Conservation (phyloP, 2,888 invertebrate species). For the Lysandra coridon region DNA sequence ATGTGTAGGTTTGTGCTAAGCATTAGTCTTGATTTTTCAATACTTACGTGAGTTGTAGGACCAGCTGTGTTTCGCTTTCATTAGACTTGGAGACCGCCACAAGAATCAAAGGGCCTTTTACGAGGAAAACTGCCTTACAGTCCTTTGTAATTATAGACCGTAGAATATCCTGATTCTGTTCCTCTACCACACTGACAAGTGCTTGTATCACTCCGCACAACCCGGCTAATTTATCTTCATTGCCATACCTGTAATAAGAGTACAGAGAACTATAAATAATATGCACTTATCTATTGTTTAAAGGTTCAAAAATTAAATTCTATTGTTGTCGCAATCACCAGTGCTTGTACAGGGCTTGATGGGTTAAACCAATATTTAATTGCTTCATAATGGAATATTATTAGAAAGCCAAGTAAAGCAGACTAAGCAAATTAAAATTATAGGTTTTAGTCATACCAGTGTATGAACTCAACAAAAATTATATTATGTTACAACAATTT, state of each 20-base stretch:
- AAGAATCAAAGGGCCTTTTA: slow-evolving; percentile 94
- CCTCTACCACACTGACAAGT: slow-evolving; percentile 93
- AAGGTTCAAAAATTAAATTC: too few species aligned
- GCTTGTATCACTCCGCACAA: slow-evolving; percentile 97
- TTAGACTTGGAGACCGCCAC: slow-evolving; percentile 91
- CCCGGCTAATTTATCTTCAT: slow-evolving; percentile 96
- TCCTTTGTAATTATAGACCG: slow-evolving; percentile 92
- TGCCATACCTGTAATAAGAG: slow-evolving; percentile 84
- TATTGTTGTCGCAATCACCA: too few species aligned
- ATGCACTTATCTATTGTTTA: too few species aligned
- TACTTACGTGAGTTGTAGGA: slow-evolving; percentile 91
- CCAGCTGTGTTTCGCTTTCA: slow-evolving; percentile 91
- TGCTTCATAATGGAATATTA: too few species aligned
- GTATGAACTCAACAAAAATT: neutral
- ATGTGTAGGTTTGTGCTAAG: too few species aligned
- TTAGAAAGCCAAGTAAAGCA: too few species aligned
- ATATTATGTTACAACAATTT: neutral
- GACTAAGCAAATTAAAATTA: too few species aligned
- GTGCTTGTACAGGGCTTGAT: too few species aligned
- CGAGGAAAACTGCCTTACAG: slow-evolving; percentile 94
- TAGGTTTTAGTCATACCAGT: too few species aligned
- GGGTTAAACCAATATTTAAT: too few species aligned
- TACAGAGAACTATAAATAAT: too few species aligned
- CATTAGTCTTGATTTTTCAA: too few species aligned
- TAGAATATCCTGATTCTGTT: slow-evolving; percentile 89